These are phyloP conservation scores for Ashinkailepas kermadecensis DNA, from an alignment of 2,888 invertebrate species.

Conservation along the genomic window DNA sequence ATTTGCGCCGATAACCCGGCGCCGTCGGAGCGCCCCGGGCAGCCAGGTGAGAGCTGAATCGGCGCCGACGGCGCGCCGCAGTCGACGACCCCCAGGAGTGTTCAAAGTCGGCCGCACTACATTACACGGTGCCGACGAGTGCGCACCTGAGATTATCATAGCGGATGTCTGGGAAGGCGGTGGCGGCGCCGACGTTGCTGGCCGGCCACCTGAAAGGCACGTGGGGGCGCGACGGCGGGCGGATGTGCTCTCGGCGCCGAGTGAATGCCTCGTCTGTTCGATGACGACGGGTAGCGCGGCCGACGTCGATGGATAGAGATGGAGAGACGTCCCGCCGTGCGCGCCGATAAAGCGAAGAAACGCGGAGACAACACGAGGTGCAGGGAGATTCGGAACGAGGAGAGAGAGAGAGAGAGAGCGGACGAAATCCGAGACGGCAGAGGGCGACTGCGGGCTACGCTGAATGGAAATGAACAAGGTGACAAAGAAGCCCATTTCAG, in stretches of 20 bases:
- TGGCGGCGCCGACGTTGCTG: background rate
- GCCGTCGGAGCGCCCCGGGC: background rate
- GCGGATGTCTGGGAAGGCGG: background rate
- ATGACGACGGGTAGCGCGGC: slow-evolving; percentile 5
- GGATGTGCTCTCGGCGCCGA: slow-evolving; percentile 8
- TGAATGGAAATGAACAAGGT: slow-evolving; percentile 12
- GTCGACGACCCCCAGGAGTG: slow-evolving; percentile 10
- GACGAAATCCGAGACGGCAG: background rate
- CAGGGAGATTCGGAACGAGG: background rate
- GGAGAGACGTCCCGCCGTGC: background rate
- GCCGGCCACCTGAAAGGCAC: background rate
- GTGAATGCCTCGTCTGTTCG: slow-evolving; percentile 16
- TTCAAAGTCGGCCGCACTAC: background rate
- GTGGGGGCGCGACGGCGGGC: slow-evolving; percentile 9
- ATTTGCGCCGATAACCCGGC: background rate
- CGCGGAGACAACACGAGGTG: background rate
- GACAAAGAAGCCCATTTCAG: slow-evolving; percentile 18
- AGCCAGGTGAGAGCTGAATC: slow-evolving; percentile 1
- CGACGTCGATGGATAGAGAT: background rate
- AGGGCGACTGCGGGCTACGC: background rate
- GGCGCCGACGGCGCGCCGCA: slow-evolving; percentile 1
- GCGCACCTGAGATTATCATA: slow-evolving; percentile 18
- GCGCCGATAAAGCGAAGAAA: background rate
- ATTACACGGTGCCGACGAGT: background rate
- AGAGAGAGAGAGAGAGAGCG: background rate